Percentiles rank a stretch among this genome's conserved stretches.
Evolutionary conservation across 2,797 vertebrate genomes (phyloP).

Genomic region (Mormyrus proboscirostris): DNA sequence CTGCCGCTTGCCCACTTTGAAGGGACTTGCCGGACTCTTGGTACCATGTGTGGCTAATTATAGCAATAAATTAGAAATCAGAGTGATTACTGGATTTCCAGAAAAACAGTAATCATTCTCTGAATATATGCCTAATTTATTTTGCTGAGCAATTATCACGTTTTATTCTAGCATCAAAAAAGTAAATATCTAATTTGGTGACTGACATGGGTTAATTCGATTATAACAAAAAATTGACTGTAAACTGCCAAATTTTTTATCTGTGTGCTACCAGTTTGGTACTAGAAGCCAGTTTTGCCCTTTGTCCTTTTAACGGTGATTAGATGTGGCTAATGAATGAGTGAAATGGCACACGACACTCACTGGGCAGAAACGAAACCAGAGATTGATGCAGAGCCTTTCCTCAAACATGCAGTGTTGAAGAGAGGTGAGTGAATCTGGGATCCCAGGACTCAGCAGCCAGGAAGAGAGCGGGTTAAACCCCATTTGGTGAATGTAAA

Average conservation of each 20-base stretch:
- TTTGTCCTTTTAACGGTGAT: neutral
- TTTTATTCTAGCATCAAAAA: neutral
- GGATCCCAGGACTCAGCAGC: no score
- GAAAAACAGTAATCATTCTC: neutral
- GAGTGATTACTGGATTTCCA: neutral
- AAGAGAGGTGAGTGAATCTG: neutral
- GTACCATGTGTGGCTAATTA: neutral
- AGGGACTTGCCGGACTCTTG: neutral
- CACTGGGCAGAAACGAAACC: neutral
- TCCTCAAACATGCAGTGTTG: neutral
- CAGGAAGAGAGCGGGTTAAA: neutral
- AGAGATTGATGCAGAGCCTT: neutral
- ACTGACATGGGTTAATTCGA: neutral
- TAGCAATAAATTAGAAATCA: neutral
- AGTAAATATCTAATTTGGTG: neutral
- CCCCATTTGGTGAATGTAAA: neutral
- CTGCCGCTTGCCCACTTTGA: neutral
- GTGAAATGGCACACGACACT: neutral
- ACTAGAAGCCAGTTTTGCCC: neutral
- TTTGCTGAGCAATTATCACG: neutral
- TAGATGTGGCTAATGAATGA: neutral
- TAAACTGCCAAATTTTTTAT: neutral
- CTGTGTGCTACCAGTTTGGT: neutral
- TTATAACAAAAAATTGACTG: neutral
- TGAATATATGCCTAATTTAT: neutral